These are phyloP conservation scores for Brassicogethes aeneus DNA, from an alignment of 2,888 invertebrate genomes.

Conservation along the genomic window DNA sequence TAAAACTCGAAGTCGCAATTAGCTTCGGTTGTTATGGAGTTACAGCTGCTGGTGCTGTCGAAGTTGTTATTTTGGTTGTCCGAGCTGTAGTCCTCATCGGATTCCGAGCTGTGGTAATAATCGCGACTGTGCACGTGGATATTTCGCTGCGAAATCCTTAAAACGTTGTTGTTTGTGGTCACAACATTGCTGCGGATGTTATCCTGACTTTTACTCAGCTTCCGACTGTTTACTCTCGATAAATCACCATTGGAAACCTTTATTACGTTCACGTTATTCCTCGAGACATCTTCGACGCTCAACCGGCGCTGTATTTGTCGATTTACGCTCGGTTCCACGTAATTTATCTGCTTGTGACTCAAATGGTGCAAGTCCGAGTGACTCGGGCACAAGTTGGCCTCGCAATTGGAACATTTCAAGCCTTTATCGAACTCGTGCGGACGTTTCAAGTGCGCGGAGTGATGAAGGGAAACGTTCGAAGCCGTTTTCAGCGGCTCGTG, in stretches of 20 bases:
- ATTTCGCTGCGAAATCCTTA: neutral
- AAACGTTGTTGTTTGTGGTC: neutral
- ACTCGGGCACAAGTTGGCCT: conserved; percentile 27
- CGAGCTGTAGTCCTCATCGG: conserved; percentile 35
- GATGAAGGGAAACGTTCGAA: conserved; percentile 32
- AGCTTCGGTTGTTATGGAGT: conserved; percentile 53
- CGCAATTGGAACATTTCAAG: conserved; percentile 25
- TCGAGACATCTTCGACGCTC: neutral
- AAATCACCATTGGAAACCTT: conserved; percentile 16
- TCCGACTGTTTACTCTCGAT: conserved; percentile 25
- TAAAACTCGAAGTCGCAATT: conserved; percentile 57
- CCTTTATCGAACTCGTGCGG: conserved; percentile 18
- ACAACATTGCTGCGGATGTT: conserved; percentile 20
- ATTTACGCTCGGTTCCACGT: conserved; percentile 13
- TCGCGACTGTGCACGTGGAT: conserved; percentile 14
- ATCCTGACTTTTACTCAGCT: conserved; percentile 37
- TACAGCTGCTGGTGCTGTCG: conserved; percentile 40
- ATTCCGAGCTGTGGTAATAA: conserved; percentile 15
- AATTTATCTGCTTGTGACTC: conserved; percentile 27
- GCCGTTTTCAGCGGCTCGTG: conserved; percentile 11
- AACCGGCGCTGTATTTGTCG: neutral
- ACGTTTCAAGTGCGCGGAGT: conserved; percentile 27
- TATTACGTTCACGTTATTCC: neutral
- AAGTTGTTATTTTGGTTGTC: conserved; percentile 39
- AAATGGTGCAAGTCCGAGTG: conserved; percentile 31